Evolutionary conservation across 2,113 vertebrate genomes (phyloP).

Genomic region (Rhegmatorhina hoffmannsi): DNA sequence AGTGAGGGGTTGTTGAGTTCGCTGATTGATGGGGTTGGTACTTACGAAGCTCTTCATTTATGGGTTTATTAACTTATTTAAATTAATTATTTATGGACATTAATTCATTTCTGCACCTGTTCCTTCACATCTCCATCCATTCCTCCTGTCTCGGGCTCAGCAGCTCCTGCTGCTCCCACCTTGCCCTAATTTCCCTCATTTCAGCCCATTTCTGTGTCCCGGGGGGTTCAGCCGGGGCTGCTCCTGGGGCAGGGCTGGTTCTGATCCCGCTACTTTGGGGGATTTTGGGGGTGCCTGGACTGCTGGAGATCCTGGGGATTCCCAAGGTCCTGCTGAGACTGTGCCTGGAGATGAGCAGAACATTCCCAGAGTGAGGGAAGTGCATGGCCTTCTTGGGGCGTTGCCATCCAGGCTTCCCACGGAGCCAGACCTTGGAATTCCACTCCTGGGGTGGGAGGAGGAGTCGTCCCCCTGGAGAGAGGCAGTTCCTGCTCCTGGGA

Average conservation of each 20-base stretch:
- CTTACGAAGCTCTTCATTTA: neutral
- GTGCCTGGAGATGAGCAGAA: no score
- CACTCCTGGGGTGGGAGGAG: neutral
- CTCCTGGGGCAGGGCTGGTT: neutral
- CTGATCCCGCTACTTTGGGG: accelerated
- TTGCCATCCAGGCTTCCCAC: neutral
- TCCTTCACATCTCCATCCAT: neutral
- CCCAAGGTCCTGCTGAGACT: neutral
- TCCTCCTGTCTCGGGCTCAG: neutral
- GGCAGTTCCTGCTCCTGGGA: neutral
- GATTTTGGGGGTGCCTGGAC: neutral
- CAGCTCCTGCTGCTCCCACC: neutral
- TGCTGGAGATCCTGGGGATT: neutral
- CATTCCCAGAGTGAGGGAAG: accelerated
- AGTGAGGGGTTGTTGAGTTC: accelerated
- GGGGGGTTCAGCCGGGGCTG: neutral
- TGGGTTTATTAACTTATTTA: accelerated
- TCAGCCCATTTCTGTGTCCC: neutral
- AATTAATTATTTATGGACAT: accelerated
- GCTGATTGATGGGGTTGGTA: neutral
- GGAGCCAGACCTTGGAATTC: neutral
- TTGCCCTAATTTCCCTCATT: neutral
- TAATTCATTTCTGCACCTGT: accelerated
- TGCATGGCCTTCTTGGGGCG: neutral
- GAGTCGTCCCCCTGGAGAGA: accelerated